Evolutionary conservation across 2,113 vertebrate genomes (phyloP).

Genomic region (Poecile atricapillus): DNA sequence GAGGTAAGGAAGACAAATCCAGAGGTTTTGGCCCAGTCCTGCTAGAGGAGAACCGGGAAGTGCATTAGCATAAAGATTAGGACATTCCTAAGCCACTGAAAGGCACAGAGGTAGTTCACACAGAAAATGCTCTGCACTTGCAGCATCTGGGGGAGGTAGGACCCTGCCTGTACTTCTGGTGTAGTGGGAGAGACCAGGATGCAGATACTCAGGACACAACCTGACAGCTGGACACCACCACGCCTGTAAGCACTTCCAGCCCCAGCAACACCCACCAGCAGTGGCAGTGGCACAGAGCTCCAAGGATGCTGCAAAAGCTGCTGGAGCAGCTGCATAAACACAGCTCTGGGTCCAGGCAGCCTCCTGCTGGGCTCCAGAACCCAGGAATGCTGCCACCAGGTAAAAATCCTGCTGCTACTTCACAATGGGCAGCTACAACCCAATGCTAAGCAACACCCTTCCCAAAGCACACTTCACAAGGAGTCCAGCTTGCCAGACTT

Average conservation of each 20-base stretch:
- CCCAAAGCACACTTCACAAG: background rate
- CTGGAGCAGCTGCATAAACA: background rate
- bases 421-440: background rate
- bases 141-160: background rate
- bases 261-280: accelerated
- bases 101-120: background rate
- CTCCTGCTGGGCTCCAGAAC: background rate
- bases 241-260: background rate
- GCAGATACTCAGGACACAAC: accelerated
- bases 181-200: background rate
- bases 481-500: background rate
- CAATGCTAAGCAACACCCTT: background rate
- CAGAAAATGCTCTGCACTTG: background rate
- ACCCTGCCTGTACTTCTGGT: background rate
- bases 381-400: background rate
- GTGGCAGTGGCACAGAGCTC: background rate
- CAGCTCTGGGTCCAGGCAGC: background rate
- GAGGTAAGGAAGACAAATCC: background rate
- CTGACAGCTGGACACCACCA: background rate
- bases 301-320: background rate
- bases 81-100: background rate
- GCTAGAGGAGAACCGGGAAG: background rate
- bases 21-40: background rate
- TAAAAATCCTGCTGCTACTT: background rate
- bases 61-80: background rate